Base-by-base conservation (phyloP, 2,797 vertebrate genomes). In the Gymnocypris eckloni region DNA sequence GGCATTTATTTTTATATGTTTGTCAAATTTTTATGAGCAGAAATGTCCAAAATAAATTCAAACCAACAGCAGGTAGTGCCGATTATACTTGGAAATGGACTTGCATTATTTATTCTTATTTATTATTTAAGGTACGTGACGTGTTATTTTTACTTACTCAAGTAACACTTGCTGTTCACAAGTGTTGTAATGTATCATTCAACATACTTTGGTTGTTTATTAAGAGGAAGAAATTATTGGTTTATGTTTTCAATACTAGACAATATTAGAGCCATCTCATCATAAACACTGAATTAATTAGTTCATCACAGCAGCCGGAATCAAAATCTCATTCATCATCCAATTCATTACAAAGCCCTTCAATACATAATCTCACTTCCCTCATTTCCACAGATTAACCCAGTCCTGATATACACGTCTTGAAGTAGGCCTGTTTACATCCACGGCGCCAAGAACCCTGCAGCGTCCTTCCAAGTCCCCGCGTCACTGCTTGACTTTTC, bases 381-480 rank as follows among this genome's bases (percentile, higher is more conserved):
- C 1, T 78, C 20, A n/a, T 50, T 22, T 83, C 52, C 81, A 77
- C 85, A 90, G 90, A 72, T 78, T 78, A 52, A 72, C 16, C 37
- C 11, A 70, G 48, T 33, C 71, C 70, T 84, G 76, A 89, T 79
- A 28, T 6, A 25, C 59, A 22, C 25, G 16, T 33, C 79, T 48
- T 72, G 43, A 72, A 52, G 66, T n/a, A 72, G 81, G 81, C 20
- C 77, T 72, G 64, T 79, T 81, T 41, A 71, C 84, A 1, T 73
- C 70, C 73, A 73, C n/a, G 41, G 75, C 37, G 41, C 33, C 84
- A 89, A 89, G 89, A 91, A 79, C 39, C 81, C 75, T n/a, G 80
- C 69, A 84, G 71, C 48, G 48, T 66, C 43, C 12, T 80, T 71
- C 66, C 61, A 61, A 76, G 12, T 33, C 79, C n/a, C 86, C 37